Evolutionary conservation across 2,797 vertebrate species (phyloP), one percentile per base, ranked within the genome.

Genomic region (Xenops minutus): DNA sequence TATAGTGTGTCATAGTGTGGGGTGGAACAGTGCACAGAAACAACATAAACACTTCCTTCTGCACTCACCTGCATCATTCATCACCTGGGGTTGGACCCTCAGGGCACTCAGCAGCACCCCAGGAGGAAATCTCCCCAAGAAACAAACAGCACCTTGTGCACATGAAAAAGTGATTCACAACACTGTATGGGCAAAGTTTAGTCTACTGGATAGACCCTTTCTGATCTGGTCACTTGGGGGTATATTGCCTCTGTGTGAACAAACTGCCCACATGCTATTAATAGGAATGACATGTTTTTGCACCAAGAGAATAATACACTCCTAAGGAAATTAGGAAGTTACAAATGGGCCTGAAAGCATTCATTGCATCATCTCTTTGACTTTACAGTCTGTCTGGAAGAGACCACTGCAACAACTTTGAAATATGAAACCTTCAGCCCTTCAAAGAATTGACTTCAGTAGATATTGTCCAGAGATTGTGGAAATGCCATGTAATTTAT

Each of bases 101-200:
- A 46, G 78, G 51, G 51, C 48, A 67, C 81, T 93, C 87, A 95
- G 52, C 64, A 97, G 69, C 75, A 90, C 58, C 44, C 56, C 7
- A 19, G 61, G 79, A 93, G 96, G 92, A 93, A 95, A 95, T n/a
- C 55, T 87, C 55, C 76, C 72, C 4, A 6, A 62, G 41, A 56
- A 81, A 73, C 1, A 85, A 68, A 66, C 9, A 78, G 36, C 78
- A 63, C 62, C 82, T 92, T 86, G 74, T 71, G 92, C 66, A 51
- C 3, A 6, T 90, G 93, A 94, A 95, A 96, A 96, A 67, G 46
- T 52, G 43, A 89, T 94, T 97, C 78, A 27, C 19, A 73, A 61
- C 61, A n/a, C 64, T 4, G 8, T 83, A 87, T 9, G 48, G 74
- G 58, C 10, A 44, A 76, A 52, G 14, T 71, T 89, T 14, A 72